A percentile compares a stretch with the other conserved stretches of the same genome.
Conservation (phyloP, 2,888 invertebrate genomes). For the Archips crataeganus region DNA sequence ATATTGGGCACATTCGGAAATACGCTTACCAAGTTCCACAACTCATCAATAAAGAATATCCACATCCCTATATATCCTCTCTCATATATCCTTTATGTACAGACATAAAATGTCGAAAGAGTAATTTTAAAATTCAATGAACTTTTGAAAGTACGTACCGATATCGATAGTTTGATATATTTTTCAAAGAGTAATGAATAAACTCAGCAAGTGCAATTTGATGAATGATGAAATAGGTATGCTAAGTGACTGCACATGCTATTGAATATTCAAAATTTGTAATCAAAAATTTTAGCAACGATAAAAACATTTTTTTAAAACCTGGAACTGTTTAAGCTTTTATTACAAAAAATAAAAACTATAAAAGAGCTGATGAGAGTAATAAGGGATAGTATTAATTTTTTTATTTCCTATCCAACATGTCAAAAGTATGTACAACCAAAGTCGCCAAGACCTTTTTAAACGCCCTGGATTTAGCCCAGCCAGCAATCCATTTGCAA, state of each 20-base stretch:
- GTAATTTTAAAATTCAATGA: slow-evolving; percentile 18
- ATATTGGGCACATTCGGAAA: not conserved
- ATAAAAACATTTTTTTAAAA: not conserved
- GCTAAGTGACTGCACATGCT: not conserved
- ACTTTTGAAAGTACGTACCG: slow-evolving; percentile 26
- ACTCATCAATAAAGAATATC: not conserved
- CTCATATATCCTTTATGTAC: not conserved
- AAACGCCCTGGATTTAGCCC: too few relatives aligned
- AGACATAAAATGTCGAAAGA: slow-evolving; percentile 9
- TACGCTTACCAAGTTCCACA: not conserved
- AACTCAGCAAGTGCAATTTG: not conserved
- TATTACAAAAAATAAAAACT: too few relatives aligned
- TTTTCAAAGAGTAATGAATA: slow-evolving; percentile 13
- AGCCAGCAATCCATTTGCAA: too few relatives aligned
- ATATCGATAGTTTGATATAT: slow-evolving; percentile 15
- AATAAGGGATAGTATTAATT: too few relatives aligned
- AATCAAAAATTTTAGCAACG: not conserved
- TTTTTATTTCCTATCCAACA: too few relatives aligned
- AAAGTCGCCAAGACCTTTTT: too few relatives aligned
- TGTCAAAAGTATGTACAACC: too few relatives aligned
- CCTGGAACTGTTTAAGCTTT: too few relatives aligned
- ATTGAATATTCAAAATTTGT: not conserved
- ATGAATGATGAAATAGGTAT: slow-evolving; percentile 5
- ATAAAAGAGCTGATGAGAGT: too few relatives aligned
- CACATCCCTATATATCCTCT: not conserved